phyloP scores from a whole-genome alignment of 2,888 invertebrate species.

The Acleris laterana region DNA sequence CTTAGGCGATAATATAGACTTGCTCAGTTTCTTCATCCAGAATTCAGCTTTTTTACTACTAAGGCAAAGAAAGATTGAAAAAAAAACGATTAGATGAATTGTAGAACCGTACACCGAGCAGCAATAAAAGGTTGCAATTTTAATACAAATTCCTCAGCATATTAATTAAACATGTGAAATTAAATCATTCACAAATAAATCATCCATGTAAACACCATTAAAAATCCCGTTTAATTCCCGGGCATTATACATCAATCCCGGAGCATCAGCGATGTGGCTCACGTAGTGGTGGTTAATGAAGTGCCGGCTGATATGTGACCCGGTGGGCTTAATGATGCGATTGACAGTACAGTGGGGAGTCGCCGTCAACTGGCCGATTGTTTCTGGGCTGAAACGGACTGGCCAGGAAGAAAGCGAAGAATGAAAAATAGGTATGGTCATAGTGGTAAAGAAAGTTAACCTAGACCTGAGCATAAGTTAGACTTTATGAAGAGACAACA shows the following conservation, averaged over 20 bases:
- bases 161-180: constrained; percentile 1
- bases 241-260: constrained; percentile 76
- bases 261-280: constrained; percentile 74
- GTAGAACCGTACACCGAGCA: background rate
- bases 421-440: background rate
- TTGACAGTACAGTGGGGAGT: constrained; percentile 78
- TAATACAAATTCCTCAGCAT: too few relatives aligned
- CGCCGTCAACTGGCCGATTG: constrained; percentile 70
- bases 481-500: too few relatives aligned
- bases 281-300: constrained; percentile 78
- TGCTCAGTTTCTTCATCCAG: too few relatives aligned
- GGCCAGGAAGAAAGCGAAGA: constrained; percentile 54
- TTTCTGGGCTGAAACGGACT: constrained; percentile 61
- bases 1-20: too few relatives aligned
- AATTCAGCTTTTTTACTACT: too few relatives aligned
- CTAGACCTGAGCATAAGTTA: too few relatives aligned
- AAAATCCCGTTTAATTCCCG: constrained; percentile 60
- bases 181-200: constrained; percentile 26
- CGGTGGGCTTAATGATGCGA: constrained; percentile 75
- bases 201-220: constrained; percentile 30
- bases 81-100: background rate
- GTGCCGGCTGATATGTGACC: constrained; percentile 77
- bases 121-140: background rate
- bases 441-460: too few relatives aligned
- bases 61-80: too few relatives aligned